Evolutionary conservation across 2,888 invertebrate species (phyloP).

Genomic region (Autographa gamma): DNA sequence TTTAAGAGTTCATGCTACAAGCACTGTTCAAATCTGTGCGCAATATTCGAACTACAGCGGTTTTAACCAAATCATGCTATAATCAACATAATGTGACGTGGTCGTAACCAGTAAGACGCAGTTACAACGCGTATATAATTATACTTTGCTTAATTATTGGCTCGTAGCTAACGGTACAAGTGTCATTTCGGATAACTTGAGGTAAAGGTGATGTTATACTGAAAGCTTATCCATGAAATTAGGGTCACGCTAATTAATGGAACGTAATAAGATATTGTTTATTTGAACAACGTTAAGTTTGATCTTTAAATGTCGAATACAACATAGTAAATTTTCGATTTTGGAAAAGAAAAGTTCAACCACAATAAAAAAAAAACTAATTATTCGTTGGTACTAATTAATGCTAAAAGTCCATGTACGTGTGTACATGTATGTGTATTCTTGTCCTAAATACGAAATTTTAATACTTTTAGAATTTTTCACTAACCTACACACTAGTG

Average conservation of each 20-base stretch:
- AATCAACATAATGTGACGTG: background rate
- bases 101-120: background rate
- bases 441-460: background rate
- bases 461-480: background rate
- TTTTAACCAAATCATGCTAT: background rate
- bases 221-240: background rate
- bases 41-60: background rate
- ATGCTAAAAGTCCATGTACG: too few relatives aligned
- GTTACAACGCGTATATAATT: conserved; percentile 1
- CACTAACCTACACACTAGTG: background rate
- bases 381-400: too few relatives aligned
- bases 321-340: too few relatives aligned
- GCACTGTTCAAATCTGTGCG: too few relatives aligned
- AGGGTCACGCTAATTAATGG: background rate
- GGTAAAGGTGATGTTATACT: background rate
- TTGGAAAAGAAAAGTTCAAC: too few relatives aligned
- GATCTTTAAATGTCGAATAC: too few relatives aligned
- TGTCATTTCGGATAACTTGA: conserved; percentile 7
- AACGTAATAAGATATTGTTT: too few relatives aligned
- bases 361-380: too few relatives aligned
- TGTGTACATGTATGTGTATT: too few relatives aligned
- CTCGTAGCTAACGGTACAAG: conserved; percentile 5
- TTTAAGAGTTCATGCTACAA: too few relatives aligned
- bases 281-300: too few relatives aligned
- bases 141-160: conserved; percentile 4